A percentile compares a stretch with the other conserved stretches of the same genome.
Conservation (phyloP, 2,797 vertebrate genomes). For the Melopsittacus undulatus region DNA sequence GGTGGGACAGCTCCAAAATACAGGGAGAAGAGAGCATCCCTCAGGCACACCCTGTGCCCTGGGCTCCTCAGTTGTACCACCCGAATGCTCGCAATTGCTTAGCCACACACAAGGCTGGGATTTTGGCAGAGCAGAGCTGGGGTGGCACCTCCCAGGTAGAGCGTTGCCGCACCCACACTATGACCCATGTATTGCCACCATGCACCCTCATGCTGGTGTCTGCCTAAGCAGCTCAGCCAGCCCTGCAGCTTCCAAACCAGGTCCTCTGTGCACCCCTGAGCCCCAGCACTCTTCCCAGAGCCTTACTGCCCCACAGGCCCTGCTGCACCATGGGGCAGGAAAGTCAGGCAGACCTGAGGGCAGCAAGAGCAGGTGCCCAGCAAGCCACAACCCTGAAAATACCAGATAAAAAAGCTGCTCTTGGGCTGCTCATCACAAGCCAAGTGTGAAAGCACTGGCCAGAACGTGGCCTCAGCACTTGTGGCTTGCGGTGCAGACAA, state of each 20-base stretch:
- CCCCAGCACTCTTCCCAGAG: not conserved
- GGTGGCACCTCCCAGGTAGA: not conserved
- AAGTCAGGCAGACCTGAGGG: not conserved
- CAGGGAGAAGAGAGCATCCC: not conserved
- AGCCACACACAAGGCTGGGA: not conserved
- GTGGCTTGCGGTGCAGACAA: not conserved
- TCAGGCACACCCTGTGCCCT: fast-evolving
- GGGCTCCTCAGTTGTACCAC: not conserved
- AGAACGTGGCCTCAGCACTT: fast-evolving
- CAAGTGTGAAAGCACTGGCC: fast-evolving
- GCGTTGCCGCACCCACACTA: not conserved
- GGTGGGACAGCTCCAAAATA: not conserved
- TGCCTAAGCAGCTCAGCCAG: not conserved
- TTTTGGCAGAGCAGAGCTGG: not conserved
- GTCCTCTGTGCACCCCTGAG: not conserved
- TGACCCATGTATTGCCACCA: not conserved
- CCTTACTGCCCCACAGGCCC: fast-evolving
- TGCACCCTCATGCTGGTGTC: not conserved
- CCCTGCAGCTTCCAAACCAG: not conserved
- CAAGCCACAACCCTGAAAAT: fast-evolving
- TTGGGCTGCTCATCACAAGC: fast-evolving
- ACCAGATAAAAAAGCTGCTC: not conserved
- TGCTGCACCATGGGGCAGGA: fast-evolving
- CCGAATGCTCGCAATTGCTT: too few species aligned
- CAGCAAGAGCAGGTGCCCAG: not conserved